Percentiles rank a stretch among this genome's conserved stretches.
Conservation (phyloP, 2,797 vertebrate genomes). For the Gadopsis marmoratus region DNA sequence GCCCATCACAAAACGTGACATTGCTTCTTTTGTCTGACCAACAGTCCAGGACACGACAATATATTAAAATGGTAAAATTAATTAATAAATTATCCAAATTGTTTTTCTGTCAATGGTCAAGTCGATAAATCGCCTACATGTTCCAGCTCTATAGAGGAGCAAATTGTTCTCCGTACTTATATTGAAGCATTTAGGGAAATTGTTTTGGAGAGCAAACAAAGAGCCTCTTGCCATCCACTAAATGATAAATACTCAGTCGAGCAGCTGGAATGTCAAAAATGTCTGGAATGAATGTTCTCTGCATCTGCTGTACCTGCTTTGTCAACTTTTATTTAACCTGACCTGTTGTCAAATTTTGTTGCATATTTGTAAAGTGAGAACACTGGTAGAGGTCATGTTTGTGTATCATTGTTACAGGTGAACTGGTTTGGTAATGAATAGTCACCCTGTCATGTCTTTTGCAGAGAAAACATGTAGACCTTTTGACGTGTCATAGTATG, state of each 20-base stretch:
- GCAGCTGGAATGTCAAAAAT: not conserved
- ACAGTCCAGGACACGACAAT: not conserved
- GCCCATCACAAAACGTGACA: not conserved
- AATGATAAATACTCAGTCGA: not conserved
- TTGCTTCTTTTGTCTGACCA: not conserved
- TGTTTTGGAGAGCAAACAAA: not conserved
- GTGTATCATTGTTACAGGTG: not conserved
- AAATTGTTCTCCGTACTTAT: not conserved
- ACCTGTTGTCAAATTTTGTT: conserved; percentile 4
- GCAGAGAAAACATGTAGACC: not conserved
- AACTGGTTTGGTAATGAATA: not conserved
- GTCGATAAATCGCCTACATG: not conserved
- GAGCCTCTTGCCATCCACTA: not conserved
- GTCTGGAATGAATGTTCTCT: not conserved
- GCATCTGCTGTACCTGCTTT: not conserved
- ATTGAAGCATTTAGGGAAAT: not conserved
- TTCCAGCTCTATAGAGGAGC: not conserved
- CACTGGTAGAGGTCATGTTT: conserved; percentile 4
- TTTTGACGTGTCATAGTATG: not conserved
- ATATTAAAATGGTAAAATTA: not conserved
- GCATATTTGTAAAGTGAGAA: conserved; percentile 20
- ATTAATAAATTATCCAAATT: not conserved
- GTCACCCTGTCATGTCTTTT: not conserved
- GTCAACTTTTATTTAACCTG: conserved; percentile 4
- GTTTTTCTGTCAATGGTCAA: not conserved